Percentiles rank a stretch among this genome's conserved stretches.
phyloP scores from a whole-genome alignment of 2,797 vertebrate species.

The Heterohyrax brucei region DNA sequence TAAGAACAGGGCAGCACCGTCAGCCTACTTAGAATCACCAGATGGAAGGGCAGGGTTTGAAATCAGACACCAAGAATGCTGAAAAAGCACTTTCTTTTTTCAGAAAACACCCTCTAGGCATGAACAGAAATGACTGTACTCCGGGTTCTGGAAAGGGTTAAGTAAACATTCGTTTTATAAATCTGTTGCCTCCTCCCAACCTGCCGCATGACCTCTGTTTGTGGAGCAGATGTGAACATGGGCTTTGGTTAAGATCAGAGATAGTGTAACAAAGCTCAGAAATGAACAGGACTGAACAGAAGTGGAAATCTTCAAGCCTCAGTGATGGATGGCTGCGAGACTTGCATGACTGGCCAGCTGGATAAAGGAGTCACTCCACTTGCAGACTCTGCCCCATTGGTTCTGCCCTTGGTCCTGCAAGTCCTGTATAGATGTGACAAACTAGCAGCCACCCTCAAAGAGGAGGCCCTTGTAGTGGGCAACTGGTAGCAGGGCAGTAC shows the following conservation, averaged over 20 bases:
- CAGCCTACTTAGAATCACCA: conserved; percentile 73
- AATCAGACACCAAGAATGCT: conserved; percentile 84
- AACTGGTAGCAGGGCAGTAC: neutral
- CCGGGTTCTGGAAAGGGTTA: conserved; percentile 85
- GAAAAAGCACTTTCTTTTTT: conserved; percentile 88
- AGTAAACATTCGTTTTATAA: conserved; percentile 80
- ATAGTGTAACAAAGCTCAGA: conserved; percentile 38
- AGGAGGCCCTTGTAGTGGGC: neutral
- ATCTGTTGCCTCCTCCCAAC: conserved; percentile 41
- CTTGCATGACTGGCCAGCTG: neutral
- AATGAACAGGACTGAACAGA: neutral
- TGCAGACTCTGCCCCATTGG: neutral
- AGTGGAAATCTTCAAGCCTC: conserved; percentile 3
- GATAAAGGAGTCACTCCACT: neutral
- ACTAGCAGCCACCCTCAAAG: neutral
- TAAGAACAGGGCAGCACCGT: conserved; percentile 73
- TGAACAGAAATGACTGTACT: conserved; percentile 87
- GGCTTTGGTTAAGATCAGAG: conserved; percentile 34
- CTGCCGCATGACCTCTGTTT: neutral
- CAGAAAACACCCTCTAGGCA: conserved; percentile 84
- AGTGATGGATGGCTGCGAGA: neutral
- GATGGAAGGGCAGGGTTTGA: conserved; percentile 76
- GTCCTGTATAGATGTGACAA: neutral
- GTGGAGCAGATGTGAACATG: neutral
- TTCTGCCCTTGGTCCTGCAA: neutral